phyloP scores from a whole-genome alignment of 2,797 vertebrate species.

The Mus spretus region DNA sequence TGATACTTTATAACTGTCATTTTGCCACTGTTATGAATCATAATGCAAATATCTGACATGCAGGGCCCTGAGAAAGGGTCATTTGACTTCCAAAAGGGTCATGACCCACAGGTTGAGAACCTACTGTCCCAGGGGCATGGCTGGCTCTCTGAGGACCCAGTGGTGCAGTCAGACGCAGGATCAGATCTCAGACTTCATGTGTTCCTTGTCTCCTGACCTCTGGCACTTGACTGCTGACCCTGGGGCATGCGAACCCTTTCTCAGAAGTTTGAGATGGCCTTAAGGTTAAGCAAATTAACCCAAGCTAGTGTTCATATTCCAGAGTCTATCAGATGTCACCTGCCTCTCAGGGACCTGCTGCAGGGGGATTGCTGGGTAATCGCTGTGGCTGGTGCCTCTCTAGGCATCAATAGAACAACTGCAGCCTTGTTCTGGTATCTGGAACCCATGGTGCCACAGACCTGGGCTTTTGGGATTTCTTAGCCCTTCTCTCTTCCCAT shows the following conservation, averaged over 20 bases:
- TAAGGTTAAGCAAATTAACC: background rate
- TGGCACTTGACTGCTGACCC: rapidly evolving
- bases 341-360: background rate
- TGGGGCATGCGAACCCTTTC: background rate
- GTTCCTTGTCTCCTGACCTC: background rate
- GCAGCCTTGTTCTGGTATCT: background rate
- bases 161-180: rapidly evolving
- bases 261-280: slow-evolving; percentile 22
- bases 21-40: background rate
- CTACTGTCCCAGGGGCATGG: background rate
- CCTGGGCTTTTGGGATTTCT: background rate
- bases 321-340: background rate
- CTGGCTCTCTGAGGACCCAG: background rate
- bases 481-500: background rate
- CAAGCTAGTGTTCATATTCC: background rate
- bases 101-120: background rate
- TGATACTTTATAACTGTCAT: background rate
- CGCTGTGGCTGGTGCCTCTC: background rate
- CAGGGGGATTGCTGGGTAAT: background rate
- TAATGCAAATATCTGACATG: background rate
- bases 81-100: background rate
- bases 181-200: background rate
- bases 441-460: background rate
- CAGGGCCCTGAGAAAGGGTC: background rate
- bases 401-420: background rate